phyloP scores from a whole-genome alignment of 2,888 invertebrate genomes.

The Panzeria rudis region DNA sequence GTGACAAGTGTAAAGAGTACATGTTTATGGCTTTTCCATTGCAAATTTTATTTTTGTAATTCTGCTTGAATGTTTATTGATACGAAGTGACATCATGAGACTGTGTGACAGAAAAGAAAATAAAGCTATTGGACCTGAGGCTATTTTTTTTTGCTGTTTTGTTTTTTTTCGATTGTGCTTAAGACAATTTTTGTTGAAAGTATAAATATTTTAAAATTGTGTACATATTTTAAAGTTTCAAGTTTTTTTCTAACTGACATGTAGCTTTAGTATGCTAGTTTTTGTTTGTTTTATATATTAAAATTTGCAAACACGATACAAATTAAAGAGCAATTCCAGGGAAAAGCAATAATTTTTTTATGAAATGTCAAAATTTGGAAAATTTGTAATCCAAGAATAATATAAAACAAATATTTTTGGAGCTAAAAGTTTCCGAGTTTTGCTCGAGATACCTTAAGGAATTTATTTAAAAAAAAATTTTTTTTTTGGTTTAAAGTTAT shows the following conservation, averaged over 20 bases:
- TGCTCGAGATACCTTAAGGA: no score
- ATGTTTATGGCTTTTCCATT: slow-evolving; percentile 38
- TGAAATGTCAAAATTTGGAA: no score
- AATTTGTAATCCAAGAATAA: no score
- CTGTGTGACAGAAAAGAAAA: neutral
- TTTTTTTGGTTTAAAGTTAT: no score
- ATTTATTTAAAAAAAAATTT: no score
- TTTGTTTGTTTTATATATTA: no score
- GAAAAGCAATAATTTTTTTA: no score
- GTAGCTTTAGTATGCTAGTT: neutral
- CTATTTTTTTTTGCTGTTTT: slow-evolving; percentile 18
- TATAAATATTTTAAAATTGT: neutral
- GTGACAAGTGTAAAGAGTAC: slow-evolving; percentile 58
- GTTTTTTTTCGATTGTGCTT: neutral
- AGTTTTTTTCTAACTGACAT: neutral
- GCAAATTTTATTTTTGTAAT: slow-evolving; percentile 23
- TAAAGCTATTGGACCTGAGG: slow-evolving; percentile 1
- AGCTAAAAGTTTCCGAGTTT: no score
- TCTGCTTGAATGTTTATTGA: slow-evolving; percentile 45
- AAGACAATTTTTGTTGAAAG: slow-evolving; percentile 4
- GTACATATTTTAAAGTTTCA: neutral
- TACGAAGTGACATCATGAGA: slow-evolving; percentile 30
- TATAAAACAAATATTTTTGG: no score
- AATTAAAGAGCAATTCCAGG: no score
- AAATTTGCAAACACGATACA: no score